phyloP scores from a whole-genome alignment of 30 jellyfish, hydroid and myxozoan genomes.

The Turritopsis dohrnii region DNA sequence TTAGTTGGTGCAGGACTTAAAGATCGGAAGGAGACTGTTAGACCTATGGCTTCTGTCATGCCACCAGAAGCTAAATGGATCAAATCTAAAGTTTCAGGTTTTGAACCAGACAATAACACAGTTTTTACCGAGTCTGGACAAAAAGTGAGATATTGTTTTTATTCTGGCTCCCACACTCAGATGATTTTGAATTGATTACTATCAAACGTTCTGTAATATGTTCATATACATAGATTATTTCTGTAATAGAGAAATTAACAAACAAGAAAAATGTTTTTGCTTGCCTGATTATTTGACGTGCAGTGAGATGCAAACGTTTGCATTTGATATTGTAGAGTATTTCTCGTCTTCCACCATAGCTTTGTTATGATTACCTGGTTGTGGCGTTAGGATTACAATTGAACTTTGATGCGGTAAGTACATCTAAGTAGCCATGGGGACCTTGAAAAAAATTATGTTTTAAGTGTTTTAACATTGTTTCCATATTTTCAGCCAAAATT shows the following conservation, averaged over 20 bases:
- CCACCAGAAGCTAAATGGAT: conserved; percentile 77
- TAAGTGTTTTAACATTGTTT: too few relatives aligned
- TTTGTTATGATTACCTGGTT: conserved; percentile 69
- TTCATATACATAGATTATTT: too few relatives aligned
- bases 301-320: too few relatives aligned
- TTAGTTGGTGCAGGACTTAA: conserved; percentile 94
- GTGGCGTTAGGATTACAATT: conserved; percentile 90
- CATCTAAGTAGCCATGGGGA: too few relatives aligned
- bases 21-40: conserved; percentile 47
- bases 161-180: too few relatives aligned
- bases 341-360: conserved; percentile 21
- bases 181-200: too few relatives aligned
- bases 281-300: too few relatives aligned
- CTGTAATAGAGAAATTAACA: too few relatives aligned
- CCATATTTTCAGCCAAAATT: too few relatives aligned
- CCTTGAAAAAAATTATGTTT: too few relatives aligned
- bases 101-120: conserved; percentile 45
- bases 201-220: too few relatives aligned
- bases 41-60: conserved; percentile 76
- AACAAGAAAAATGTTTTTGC: too few relatives aligned
- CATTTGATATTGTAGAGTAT: not conserved
- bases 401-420: conserved; percentile 68
- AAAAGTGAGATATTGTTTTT: conserved; percentile 36
- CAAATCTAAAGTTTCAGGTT: conserved; percentile 57
- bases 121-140: conserved; percentile 51